Base-by-base conservation (phyloP, 2,888 invertebrate species). In the Psylliodes chrysocephalus region DNA sequence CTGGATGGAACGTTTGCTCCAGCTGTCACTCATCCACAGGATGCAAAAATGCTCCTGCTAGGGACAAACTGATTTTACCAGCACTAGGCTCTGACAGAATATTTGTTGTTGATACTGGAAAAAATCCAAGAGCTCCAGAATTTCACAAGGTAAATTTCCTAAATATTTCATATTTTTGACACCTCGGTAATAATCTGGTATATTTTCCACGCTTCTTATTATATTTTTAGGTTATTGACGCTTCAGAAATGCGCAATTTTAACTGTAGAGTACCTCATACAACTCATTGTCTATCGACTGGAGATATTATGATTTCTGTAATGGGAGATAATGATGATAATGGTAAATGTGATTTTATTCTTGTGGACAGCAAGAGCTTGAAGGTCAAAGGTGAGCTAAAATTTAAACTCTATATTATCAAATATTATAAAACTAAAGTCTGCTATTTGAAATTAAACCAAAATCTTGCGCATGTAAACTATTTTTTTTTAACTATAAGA, bases 1-100 rank as follows among this genome's bases (percentile, higher is more conserved):
- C 91, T 40, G 98, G 98, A 0, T 98, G 98, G 98, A 98, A 98
- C 79, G 90, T 95, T 0, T 98, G 98, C 81, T 95, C 96, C 71
- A 96, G 96, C 81, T 98, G 97, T 80, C 88, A 92, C 79, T 77
- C 81, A 38, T 72, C 78, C 33, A 77, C 82, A 66, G 81, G 82
- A 0, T 79, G 81, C 59, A 74, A 73, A 49, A 68, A 70, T 35
- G 80, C 84, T 0, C 83, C 88, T 3, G 87, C 86, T 61, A 86
- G 98, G 17, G 88, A 95, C 79, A 90, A 92, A 42, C 83, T 98
- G 33, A 88, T 98, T 4, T 79, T 97, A 65, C 97, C 98, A 0
- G 87, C 90, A 53, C 78, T 98, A 7, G 88, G 90, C 69, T 93
- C 95, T 0, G 89, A 92, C 78, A 88, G 94, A 54, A 86, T 98